Percentiles rank a stretch among this genome's conserved stretches.
Conservation (phyloP, 2,888 invertebrate species). For the Apodemia duryi region DNA sequence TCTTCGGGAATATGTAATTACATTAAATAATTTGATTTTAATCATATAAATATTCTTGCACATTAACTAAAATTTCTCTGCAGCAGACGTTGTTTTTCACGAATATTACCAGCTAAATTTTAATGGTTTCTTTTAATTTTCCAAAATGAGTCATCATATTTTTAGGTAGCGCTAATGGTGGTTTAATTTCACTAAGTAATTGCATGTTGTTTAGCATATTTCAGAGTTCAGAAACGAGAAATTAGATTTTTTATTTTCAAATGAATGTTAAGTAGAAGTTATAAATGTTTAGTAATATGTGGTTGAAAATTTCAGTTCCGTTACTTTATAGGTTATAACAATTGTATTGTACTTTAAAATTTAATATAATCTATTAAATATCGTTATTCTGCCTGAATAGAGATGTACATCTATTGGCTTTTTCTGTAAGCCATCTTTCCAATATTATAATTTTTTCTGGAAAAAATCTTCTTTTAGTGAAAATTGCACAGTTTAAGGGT, state of each 20-base stretch:
- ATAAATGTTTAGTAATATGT: too few relatives aligned
- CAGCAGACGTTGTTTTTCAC: conserved; percentile 22
- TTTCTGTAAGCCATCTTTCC: too few relatives aligned
- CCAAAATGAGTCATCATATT: conserved; percentile 38
- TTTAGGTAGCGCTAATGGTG: conserved; percentile 23
- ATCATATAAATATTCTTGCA: neutral
- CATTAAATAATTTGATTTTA: neutral
- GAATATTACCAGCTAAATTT: conserved; percentile 34
- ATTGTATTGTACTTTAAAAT: too few relatives aligned
- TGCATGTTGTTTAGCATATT: conserved; percentile 24
- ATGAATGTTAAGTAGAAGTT: neutral
- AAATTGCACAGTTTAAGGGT: too few relatives aligned
- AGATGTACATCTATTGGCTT: too few relatives aligned
- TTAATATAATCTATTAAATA: too few relatives aligned
- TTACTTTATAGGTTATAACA: too few relatives aligned
- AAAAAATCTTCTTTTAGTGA: too few relatives aligned
- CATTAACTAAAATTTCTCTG: neutral
- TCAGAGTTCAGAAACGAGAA: conserved; percentile 4
- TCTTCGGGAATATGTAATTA: too few relatives aligned
- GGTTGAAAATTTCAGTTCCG: too few relatives aligned
- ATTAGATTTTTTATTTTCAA: conserved; percentile 2
- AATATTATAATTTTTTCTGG: too few relatives aligned
- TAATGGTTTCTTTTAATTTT: conserved; percentile 36
- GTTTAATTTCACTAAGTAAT: conserved; percentile 33
- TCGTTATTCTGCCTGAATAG: too few relatives aligned